phyloP scores from a whole-genome alignment of 2,888 invertebrate species.

The Adelognathus sp. region DNA sequence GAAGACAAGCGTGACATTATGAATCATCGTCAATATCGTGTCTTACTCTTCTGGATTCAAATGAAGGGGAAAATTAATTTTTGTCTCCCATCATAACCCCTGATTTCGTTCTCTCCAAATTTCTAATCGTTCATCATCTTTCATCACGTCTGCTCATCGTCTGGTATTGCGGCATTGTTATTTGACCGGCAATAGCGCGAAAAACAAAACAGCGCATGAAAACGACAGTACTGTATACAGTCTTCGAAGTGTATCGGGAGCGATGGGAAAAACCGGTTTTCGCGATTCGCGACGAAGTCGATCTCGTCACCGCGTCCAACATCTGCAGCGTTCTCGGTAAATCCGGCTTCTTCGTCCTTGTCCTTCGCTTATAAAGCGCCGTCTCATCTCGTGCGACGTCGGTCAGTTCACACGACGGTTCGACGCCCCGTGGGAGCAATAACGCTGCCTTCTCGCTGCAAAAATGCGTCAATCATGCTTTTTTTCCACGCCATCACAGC shows the following conservation, averaged over 20 bases:
- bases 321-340: constrained; percentile 30
- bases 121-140: too few relatives aligned
- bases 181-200: neutral
- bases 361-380: constrained; percentile 28
- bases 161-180: too few relatives aligned
- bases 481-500: neutral
- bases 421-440: constrained; percentile 25
- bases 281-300: constrained; percentile 21
- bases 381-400: constrained; percentile 4
- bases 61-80: too few relatives aligned
- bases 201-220: constrained; percentile 19
- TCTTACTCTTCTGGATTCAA: too few relatives aligned
- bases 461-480: neutral
- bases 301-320: constrained; percentile 8
- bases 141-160: too few relatives aligned
- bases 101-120: too few relatives aligned
- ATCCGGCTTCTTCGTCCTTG: constrained; percentile 1
- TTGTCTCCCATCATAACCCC: too few relatives aligned
- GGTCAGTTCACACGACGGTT: constrained; percentile 11
- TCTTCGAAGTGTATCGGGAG: constrained; percentile 19
- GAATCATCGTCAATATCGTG: too few relatives aligned
- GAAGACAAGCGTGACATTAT: too few relatives aligned
- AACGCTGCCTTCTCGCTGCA: constrained; percentile 19
- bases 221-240: constrained; percentile 30
- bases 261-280: constrained; percentile 42